phyloP scores from a whole-genome alignment of 2,888 invertebrate species.

The Rhyacophila evoluta region DNA sequence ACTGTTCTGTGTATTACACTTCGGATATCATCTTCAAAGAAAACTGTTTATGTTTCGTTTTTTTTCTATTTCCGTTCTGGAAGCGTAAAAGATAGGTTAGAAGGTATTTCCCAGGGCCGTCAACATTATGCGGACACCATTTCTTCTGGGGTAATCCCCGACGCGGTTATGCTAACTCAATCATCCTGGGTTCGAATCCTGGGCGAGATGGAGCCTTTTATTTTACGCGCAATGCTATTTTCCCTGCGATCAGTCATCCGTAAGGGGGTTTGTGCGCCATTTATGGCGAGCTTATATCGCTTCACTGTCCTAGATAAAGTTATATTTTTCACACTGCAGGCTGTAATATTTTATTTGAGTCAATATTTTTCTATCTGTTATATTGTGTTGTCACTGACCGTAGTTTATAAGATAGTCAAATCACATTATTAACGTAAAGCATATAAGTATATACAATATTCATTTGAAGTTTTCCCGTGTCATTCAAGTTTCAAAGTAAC shows the following conservation, averaged over 20 bases:
- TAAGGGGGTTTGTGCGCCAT: background rate
- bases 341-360: no score
- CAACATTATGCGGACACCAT: constrained; percentile 15
- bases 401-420: no score
- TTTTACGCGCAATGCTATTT: background rate
- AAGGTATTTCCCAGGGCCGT: background rate
- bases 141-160: background rate
- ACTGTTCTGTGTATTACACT: no score
- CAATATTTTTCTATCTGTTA: no score
- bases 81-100: background rate
- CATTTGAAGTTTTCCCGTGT: no score
- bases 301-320: no score
- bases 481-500: no score
- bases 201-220: background rate
- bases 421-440: no score
- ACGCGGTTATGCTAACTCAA: constrained; percentile 14
- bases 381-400: no score
- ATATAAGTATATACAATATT: no score
- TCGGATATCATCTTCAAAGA: background rate
- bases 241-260: background rate
- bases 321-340: no score
- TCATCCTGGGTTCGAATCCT: background rate
- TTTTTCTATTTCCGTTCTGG: background rate
- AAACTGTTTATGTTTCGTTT: background rate
- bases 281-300: background rate